Evolutionary conservation across 2,888 invertebrate genomes (phyloP), one percentile per base, ranked within the genome.

Genomic region (Saturnia pavonia): DNA sequence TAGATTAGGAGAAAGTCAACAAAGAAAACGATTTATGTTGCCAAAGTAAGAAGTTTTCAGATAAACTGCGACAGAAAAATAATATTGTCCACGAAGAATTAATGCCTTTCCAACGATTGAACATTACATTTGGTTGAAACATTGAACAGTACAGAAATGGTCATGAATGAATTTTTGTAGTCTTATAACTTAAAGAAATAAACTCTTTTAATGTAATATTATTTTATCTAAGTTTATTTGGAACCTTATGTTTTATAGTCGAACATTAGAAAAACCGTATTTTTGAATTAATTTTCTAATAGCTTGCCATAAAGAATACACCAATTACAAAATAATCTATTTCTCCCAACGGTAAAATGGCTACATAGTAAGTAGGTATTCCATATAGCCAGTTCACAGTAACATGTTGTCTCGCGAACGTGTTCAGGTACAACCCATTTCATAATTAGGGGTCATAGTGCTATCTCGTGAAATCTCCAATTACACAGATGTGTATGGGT

Each of bases 381-480:
- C 34, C 11, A 40, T 40, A 65, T 40, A 40, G 34, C 65, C 40
- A 65, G 51, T 54, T 22, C 54, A 40, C 54, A 51, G 34, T 51
- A 25, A 54, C 27, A 68, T 40, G 68, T 68, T 68, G 54, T 68
- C 68, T 68, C 40, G 48, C 27, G 51, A 65, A 40, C 48, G 68
- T 51, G 68, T 70, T 80, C 82, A 79, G 80, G 82, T 82, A 77
- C 76, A 79, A 78, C 77, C 80, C 81, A 83, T 84, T 83, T 82
- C 85, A 88, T 88, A 89, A 91, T 89, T 86, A 88, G 84, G 85
- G 87, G 87, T 84, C 84, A 86, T 86, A 86, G 91, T 90, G 91
- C 87, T 92, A 93, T 92, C 92, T 91, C 87, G 92, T 87, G 88
- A 92, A 91, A 93, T 91, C 91, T 91, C 89, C 88, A 91, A 92